Conservation (phyloP, 2,113 vertebrate genomes). For the Lanius collurio region DNA sequence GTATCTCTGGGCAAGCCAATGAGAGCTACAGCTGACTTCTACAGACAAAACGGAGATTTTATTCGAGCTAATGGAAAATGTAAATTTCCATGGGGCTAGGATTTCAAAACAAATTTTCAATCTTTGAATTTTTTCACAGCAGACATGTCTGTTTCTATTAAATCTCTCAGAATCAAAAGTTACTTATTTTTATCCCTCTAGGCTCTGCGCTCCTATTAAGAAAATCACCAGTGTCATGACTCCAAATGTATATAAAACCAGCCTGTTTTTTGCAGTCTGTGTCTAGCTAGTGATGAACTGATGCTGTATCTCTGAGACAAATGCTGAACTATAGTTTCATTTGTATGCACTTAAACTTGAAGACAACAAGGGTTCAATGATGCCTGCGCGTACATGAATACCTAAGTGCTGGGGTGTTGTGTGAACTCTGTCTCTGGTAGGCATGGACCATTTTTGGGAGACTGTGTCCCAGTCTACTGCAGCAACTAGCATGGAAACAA, state of each 20-base stretch:
- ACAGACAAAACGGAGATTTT: background rate
- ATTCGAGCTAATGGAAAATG: background rate
- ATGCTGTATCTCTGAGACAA: background rate
- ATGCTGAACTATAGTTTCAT: background rate
- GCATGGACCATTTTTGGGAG: background rate
- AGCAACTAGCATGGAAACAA: background rate
- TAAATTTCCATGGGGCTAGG: background rate
- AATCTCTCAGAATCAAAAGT: background rate
- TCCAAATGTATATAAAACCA: background rate
- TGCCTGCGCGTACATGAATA: background rate
- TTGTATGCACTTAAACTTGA: background rate
- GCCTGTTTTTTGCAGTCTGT: background rate
- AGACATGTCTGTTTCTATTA: constrained; percentile 8
- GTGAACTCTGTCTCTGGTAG: background rate
- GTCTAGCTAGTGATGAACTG: background rate
- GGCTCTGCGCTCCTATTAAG: background rate
- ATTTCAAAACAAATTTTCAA: constrained; percentile 12
- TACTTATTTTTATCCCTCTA: constrained; percentile 5
- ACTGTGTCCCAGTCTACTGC: background rate
- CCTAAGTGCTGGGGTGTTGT: background rate
- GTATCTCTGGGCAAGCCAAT: background rate
- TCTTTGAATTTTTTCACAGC: background rate
- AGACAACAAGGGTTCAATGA: background rate
- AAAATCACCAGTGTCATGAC: background rate
- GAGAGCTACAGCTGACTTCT: background rate